Percentiles rank a stretch among this genome's conserved stretches.
Evolutionary conservation across 2,888 invertebrate species (phyloP).

Genomic region (Conus canariensis): DNA sequence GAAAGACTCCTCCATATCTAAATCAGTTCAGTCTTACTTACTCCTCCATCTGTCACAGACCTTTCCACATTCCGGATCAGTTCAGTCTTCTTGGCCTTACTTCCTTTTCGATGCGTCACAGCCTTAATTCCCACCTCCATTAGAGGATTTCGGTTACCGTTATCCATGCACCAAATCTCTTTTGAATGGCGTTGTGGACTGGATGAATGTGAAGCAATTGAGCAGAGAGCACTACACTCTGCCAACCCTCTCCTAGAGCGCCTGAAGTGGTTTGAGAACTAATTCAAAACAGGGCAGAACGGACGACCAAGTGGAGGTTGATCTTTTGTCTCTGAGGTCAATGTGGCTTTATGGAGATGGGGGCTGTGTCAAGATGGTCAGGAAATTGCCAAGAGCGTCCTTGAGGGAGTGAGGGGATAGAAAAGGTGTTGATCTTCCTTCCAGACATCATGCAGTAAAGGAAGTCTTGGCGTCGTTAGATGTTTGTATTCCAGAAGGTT

Average conservation of each 20-base stretch:
- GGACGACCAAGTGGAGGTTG: neutral
- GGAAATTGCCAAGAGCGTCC: neutral
- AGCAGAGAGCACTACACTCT: neutral
- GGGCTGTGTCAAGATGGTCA: neutral
- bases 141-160: neutral
- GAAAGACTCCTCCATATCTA: neutral
- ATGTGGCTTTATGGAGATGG: too few species aligned
- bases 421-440: neutral
- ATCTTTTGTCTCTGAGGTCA: neutral
- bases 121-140: neutral
- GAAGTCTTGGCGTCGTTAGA: too few species aligned
- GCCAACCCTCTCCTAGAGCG: too few species aligned
- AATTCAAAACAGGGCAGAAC: too few species aligned
- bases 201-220: neutral
- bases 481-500: neutral
- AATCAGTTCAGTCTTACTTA: too few species aligned
- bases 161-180: neutral
- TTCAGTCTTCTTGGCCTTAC: neutral
- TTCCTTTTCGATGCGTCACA: neutral
- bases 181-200: neutral
- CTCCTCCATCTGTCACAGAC: too few species aligned
- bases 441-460: neutral
- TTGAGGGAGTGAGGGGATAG: neutral
- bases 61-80: neutral
- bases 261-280: too few species aligned